phyloP scores from a whole-genome alignment of 2,888 invertebrate genomes.

The Gymnosoma rotundatum region DNA sequence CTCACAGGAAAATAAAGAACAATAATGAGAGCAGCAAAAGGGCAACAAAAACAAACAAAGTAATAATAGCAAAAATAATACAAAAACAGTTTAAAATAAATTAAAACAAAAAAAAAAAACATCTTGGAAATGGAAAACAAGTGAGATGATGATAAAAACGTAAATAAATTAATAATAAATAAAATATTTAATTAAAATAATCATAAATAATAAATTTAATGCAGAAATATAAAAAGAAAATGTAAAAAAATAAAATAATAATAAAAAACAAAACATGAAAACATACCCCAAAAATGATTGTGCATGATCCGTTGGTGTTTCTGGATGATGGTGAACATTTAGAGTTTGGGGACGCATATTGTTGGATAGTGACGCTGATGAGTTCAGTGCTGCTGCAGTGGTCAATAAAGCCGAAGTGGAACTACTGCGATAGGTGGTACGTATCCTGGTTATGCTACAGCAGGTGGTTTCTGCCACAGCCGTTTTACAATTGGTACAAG shows the following conservation, averaged over 20 bases:
- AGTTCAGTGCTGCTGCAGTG: constrained; percentile 28
- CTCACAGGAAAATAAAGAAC: constrained; percentile 29
- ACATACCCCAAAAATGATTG: constrained; percentile 82
- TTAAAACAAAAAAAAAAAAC: constrained; percentile 27
- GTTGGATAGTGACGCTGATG: constrained; percentile 62
- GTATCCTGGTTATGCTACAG: constrained; percentile 67
- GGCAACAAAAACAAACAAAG: constrained; percentile 41
- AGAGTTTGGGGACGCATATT: constrained; percentile 79
- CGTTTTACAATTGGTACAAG: constrained; percentile 42
- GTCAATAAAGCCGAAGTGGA: constrained; percentile 78
- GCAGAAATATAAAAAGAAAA: constrained; percentile 39
- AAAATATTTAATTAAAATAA: constrained; percentile 19
- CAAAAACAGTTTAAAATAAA: constrained; percentile 9
- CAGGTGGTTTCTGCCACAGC: constrained; percentile 54
- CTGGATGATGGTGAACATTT: constrained; percentile 79
- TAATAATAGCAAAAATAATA: constrained; percentile 34
- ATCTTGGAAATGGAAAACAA: constrained; percentile 49
- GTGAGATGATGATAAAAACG: not conserved
- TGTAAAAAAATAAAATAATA: constrained; percentile 64
- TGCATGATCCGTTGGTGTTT: constrained; percentile 80
- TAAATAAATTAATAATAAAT: constrained; percentile 22
- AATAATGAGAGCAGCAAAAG: constrained; percentile 41
- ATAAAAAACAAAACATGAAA: constrained; percentile 45
- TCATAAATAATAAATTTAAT: constrained; percentile 6
- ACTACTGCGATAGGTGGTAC: constrained; percentile 76